Evolutionary conservation across 1,140 invertebrate genomes (phyloP).

Genomic region (Penaeus indicus): DNA sequence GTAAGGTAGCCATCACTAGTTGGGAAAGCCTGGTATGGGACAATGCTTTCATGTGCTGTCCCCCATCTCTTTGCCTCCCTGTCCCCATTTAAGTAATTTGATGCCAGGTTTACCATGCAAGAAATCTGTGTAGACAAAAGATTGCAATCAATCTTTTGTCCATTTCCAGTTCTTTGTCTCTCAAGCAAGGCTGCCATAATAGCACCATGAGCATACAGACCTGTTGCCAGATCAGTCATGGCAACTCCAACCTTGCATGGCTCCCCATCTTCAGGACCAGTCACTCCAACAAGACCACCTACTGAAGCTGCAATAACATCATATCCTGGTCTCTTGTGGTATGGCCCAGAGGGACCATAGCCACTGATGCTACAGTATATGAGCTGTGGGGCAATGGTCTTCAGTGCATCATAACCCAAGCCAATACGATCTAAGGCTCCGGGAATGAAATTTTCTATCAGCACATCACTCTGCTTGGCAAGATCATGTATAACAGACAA

Average conservation of each 20-base stretch:
- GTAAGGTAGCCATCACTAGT: conserved; percentile 85
- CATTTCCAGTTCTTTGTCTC: conserved; percentile 81
- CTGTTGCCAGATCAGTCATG: conserved; percentile 92
- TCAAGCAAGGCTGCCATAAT: conserved; percentile 92
- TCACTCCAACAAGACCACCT: conserved; percentile 91
- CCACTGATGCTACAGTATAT: conserved; percentile 97
- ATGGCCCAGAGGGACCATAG: conserved; percentile 90
- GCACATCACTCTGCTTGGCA: conserved; percentile 83
- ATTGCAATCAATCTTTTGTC: conserved; percentile 95
- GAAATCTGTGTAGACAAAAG: conserved; percentile 93
- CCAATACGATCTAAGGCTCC: conserved; percentile 85
- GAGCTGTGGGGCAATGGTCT: conserved; percentile 80
- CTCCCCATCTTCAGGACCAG: conserved; percentile 84
- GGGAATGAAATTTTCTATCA: conserved; percentile 96
- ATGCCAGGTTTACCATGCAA: conserved; percentile 88
- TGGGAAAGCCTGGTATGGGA: conserved; percentile 91
- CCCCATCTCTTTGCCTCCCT: conserved; percentile 83
- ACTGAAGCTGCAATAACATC: conserved; percentile 95
- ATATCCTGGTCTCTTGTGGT: conserved; percentile 88
- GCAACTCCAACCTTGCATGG: conserved; percentile 95
- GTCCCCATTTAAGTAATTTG: conserved; percentile 89
- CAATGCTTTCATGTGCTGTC: conserved; percentile 93
- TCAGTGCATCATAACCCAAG: conserved; percentile 85
- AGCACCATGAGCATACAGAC: conserved; percentile 94
- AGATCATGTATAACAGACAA: conserved; percentile 81